Conservation (phyloP, 2,113 vertebrate genomes). For the Anguilla japonica region DNA sequence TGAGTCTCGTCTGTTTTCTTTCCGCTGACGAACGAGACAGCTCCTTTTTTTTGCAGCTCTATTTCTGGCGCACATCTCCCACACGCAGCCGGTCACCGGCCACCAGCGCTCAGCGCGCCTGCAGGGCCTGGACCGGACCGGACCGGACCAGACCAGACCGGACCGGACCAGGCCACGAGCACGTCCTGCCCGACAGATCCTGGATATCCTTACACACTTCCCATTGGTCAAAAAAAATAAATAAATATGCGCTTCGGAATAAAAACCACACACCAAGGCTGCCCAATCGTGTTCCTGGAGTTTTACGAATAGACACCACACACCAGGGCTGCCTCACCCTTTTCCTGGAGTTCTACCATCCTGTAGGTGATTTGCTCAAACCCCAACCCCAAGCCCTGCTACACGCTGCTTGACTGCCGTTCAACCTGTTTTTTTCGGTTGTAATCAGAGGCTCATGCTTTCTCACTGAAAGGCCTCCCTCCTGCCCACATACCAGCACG, state of each 20-base stretch:
- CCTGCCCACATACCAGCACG: slow-evolving; percentile 5
- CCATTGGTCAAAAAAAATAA: slow-evolving; percentile 59
- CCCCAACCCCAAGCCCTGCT: too few relatives aligned
- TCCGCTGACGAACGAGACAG: neutral
- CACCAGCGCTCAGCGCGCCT: neutral
- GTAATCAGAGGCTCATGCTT: slow-evolving; percentile 58
- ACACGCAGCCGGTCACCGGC: neutral
- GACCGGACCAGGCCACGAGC: slow-evolving; percentile 31
- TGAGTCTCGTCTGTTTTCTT: neutral
- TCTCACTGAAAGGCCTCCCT: slow-evolving; percentile 40
- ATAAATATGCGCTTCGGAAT: neutral
- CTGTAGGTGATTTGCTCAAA: too few relatives aligned
- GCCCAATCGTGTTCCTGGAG: too few relatives aligned
- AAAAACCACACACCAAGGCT: slow-evolving; percentile 52
- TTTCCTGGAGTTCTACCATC: too few relatives aligned
- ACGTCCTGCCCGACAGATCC: slow-evolving; percentile 30
- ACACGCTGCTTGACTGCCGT: slow-evolving; percentile 70
- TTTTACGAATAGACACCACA: too few relatives aligned
- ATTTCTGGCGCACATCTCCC: neutral
- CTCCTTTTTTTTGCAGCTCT: neutral
- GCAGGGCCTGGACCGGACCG: neutral
- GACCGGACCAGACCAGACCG: too few relatives aligned
- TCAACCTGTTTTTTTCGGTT: neutral
- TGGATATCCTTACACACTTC: slow-evolving; percentile 46
- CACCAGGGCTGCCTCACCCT: too few relatives aligned